These are phyloP conservation scores for Cyclophora albipunctata DNA, from an alignment of 2,888 invertebrate species.

Conservation along the genomic window DNA sequence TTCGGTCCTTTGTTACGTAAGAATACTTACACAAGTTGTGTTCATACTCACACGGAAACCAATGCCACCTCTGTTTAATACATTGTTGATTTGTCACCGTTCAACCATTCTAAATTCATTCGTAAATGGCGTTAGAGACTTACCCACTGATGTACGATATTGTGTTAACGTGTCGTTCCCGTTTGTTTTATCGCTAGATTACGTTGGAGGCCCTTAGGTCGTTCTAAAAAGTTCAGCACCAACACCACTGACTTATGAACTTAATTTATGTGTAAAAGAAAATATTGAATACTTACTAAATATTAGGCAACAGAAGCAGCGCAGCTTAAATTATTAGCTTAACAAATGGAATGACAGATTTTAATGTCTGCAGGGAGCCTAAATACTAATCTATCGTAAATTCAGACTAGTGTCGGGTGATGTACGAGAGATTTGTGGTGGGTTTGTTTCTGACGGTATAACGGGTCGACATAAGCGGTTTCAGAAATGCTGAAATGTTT, in stretches of 20 bases:
- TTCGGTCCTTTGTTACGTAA: too few species aligned
- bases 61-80: conserved; percentile 10
- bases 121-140: conserved; percentile 9
- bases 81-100: conserved; percentile 13
- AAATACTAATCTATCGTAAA: too few species aligned
- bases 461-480: background rate
- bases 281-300: too few species aligned
- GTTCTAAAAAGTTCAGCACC: too few species aligned
- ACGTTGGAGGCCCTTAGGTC: too few species aligned
- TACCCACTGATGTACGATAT: background rate
- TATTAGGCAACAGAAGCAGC: too few species aligned
- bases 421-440: conserved; percentile 5
- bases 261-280: too few species aligned
- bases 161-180: background rate
- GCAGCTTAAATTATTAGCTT: too few species aligned
- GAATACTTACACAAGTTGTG: too few species aligned
- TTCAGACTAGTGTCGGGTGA: background rate
- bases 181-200: background rate
- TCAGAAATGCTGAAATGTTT: background rate
- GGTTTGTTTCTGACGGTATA: background rate
- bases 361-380: too few species aligned
- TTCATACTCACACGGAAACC: conserved; percentile 11
- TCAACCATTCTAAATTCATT: conserved; percentile 23
- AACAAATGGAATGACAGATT: too few species aligned
- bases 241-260: too few species aligned